Percentiles rank a stretch among this genome's conserved stretches.
Conservation (phyloP, 2,888 invertebrate species). For the Andricus curvator region DNA sequence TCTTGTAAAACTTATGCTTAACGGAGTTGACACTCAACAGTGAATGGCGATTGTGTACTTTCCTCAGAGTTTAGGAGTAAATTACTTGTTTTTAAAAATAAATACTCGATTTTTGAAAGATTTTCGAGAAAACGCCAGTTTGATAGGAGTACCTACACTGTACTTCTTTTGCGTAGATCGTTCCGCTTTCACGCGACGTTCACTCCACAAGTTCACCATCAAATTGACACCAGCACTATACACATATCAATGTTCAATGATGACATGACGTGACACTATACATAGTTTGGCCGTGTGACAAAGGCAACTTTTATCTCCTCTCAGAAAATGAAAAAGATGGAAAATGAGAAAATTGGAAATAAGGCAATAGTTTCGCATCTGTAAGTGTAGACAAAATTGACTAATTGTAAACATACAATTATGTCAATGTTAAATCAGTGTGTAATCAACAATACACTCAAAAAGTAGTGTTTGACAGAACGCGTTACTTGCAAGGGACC, state of each 20-base stretch:
- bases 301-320: neutral
- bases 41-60: neutral
- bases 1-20: neutral
- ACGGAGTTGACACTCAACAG: neutral
- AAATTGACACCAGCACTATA: conserved; percentile 5
- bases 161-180: neutral
- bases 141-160: neutral
- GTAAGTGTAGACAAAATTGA: neutral
- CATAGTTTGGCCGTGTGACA: neutral
- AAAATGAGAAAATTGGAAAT: neutral
- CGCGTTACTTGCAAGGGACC: no score
- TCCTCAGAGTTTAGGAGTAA: neutral
- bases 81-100: neutral
- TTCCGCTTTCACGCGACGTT: neutral
- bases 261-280: neutral
- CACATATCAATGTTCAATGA: neutral
- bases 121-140: neutral
- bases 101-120: neutral
- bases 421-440: no score
- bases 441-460: neutral
- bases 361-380: neutral
- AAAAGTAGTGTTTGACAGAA: no score
- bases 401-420: neutral
- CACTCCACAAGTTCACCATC: neutral
- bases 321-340: neutral